Evolutionary conservation across 2,888 invertebrate genomes (phyloP), one percentile per base, ranked within the genome.

Genomic region (Acleris holmiana): DNA sequence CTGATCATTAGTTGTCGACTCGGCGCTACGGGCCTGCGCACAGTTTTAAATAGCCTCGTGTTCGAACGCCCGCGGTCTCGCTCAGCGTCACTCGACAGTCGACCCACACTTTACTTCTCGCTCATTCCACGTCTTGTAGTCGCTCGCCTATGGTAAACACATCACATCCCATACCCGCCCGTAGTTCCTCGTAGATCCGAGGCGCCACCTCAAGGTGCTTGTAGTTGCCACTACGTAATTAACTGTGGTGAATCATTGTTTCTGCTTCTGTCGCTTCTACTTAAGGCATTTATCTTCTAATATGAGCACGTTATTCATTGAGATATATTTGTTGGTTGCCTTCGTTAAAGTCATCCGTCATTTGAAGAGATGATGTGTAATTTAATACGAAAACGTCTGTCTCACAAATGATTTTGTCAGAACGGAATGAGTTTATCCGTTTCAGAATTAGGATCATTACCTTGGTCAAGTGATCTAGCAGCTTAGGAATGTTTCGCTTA

Each of bases 21-120:
- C 91, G 91, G 86, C 90, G 91, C 88, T 88, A 84, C 84, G 88
- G 91, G 86, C 89, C 85, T 92, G 93, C 93, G 93, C 93, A 89
- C 87, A 89, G 90, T 93, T 93, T 93, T 93, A 93, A 93, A 93
- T 93, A 93, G 93, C 93, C 87, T 89, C 89, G 82, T 82, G 87
- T 87, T 86, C 83, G 86, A 85, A 84, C 84, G 80, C 76, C 77
- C 75, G 79, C 83, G 78, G 83, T 81, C 80, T 84, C 82, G 76
- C 73, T 86, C 88, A 85, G 83, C 89, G 90, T 88, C 88, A 84
- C 72, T 75, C 80, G 79, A 47, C 71, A 23, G 49, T 84, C 86
- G 79, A 85, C 91, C 91, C 91, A 90, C 91, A 89, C 91, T 84
- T 72, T 86, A 84, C 79, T 91, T 92, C 91, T 92, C 91, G 91